These are phyloP conservation scores for Sphaerophoria rueppellii DNA, from an alignment of 2,888 invertebrate genomes.

Conservation along the genomic window DNA sequence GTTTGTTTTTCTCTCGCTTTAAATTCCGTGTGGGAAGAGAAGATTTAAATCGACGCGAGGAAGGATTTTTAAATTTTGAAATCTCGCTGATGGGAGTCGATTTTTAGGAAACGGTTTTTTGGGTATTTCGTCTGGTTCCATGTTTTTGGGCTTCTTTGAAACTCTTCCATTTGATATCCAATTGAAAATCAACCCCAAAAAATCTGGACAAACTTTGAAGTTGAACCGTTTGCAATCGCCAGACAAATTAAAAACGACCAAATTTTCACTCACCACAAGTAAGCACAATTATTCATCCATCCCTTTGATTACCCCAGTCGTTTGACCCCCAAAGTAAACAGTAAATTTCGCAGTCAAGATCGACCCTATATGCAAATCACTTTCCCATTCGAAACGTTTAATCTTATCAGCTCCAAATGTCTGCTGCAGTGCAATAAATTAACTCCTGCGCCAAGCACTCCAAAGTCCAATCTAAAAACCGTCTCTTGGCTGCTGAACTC, in stretches of 20 bases:
- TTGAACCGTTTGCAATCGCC: no score
- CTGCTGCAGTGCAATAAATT: not conserved
- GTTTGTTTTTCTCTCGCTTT: slow-evolving; percentile 42
- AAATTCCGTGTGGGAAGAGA: slow-evolving; percentile 14
- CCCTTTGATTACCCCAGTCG: not conserved
- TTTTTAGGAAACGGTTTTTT: no score
- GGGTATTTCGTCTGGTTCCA: no score
- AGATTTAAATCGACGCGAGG: slow-evolving; percentile 53
- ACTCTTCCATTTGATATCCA: no score
- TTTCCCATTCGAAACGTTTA: not conserved
- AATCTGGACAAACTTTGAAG: no score
- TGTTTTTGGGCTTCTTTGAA: no score
- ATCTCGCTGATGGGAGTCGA: no score
- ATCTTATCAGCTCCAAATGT: not conserved
- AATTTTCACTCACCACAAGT: no score
- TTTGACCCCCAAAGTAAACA: not conserved
- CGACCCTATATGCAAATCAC: not conserved
- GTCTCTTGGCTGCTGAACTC: not conserved
- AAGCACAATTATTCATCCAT: not conserved
- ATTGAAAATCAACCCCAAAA: no score
- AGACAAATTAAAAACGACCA: no score
- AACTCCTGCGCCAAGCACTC: not conserved
- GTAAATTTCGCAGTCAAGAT: not conserved
- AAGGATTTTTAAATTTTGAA: not conserved
- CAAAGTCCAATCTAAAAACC: not conserved